A percentile compares a stretch with the other conserved stretches of the same genome.
These are phyloP conservation scores for Eleginops maclovinus DNA, from an alignment of 2,113 vertebrate species.

Conservation along the genomic window DNA sequence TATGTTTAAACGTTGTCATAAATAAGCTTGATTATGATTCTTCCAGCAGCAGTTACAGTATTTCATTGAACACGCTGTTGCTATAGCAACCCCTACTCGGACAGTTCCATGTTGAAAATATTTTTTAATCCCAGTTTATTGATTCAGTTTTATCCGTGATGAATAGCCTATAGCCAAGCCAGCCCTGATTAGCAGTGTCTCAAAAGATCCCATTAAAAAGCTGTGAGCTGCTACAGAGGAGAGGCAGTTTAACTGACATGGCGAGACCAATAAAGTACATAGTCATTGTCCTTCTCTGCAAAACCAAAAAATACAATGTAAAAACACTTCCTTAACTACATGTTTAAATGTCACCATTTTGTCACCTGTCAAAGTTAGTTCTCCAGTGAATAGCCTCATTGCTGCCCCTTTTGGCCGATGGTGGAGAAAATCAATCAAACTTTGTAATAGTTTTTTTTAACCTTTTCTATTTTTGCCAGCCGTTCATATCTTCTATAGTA, in stretches of 20 bases:
- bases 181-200: not conserved
- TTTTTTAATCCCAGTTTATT: not conserved
- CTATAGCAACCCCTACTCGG: not conserved
- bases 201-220: not conserved
- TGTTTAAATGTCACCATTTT: no score
- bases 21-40: slow-evolving; percentile 15
- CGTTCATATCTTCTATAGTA: no score
- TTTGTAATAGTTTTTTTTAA: no score
- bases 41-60: not conserved
- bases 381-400: not conserved
- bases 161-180: not conserved
- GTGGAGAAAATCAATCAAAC: not conserved
- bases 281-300: no score
- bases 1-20: slow-evolving; percentile 22
- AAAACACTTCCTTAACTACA: no score
- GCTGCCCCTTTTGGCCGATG: not conserved
- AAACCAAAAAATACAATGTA: no score
- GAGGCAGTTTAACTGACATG: not conserved
- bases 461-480: no score
- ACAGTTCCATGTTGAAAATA: no score
- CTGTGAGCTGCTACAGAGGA: not conserved
- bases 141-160: not conserved
- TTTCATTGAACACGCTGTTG: not conserved
- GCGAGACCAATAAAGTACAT: no score
- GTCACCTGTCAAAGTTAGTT: no score